Percentiles rank a stretch among this genome's conserved stretches.
Evolutionary conservation across 2,888 invertebrate genomes (phyloP).

Genomic region (Sialis lutaria): DNA sequence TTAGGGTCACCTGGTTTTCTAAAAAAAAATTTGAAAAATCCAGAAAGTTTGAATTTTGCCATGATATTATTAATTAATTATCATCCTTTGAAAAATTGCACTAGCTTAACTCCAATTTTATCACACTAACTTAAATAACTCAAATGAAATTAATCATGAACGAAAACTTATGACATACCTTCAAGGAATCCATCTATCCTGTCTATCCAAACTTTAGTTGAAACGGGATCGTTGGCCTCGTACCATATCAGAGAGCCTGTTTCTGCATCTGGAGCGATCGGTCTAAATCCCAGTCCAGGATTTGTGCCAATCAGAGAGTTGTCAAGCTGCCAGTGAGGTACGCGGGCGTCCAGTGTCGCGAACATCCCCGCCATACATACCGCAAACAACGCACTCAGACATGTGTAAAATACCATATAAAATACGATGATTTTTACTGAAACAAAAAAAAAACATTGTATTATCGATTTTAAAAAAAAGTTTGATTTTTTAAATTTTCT

Average conservation of each 20-base stretch:
- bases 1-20: too few relatives aligned
- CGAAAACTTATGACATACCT: slow-evolving; percentile 25
- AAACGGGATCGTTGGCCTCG: slow-evolving; percentile 29
- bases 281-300: slow-evolving; percentile 48
- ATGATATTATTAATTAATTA: too few relatives aligned
- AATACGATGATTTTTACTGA: slow-evolving; percentile 68
- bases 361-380: slow-evolving; percentile 74
- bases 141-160: not conserved
- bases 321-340: slow-evolving; percentile 59
- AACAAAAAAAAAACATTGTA: slow-evolving; percentile 22
- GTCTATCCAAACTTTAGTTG: slow-evolving; percentile 33
- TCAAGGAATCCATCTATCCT: slow-evolving; percentile 35
- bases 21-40: too few relatives aligned
- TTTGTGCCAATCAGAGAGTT: slow-evolving; percentile 58
- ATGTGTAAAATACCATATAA: slow-evolving; percentile 75
- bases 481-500: too few relatives aligned
- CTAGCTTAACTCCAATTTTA: too few relatives aligned
- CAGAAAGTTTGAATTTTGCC: too few relatives aligned
- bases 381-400: slow-evolving; percentile 67
- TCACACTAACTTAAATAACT: not conserved
- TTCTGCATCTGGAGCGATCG: slow-evolving; percentile 31
- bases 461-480: too few relatives aligned
- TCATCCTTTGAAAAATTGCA: too few relatives aligned
- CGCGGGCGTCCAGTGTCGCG: slow-evolving; percentile 43
- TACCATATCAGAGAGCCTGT: slow-evolving; percentile 45